phyloP scores from a whole-genome alignment of 2,797 vertebrate genomes.

The Apodemus agrarius region DNA sequence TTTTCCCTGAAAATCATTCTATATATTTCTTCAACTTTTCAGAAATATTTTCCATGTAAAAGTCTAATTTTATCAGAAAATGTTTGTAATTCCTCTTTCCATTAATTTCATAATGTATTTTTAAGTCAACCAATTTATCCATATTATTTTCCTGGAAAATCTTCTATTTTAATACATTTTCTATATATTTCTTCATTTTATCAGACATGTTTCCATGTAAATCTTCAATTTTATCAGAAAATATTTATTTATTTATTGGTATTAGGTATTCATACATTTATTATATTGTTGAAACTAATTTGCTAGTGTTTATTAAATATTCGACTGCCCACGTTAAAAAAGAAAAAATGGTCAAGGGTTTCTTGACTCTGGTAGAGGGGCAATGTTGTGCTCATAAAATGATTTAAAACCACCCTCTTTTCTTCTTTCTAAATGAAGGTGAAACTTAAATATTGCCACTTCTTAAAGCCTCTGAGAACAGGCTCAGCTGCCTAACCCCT shows the following conservation, averaged over 20 bases:
- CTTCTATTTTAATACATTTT: too few relatives aligned
- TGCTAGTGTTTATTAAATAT: not conserved
- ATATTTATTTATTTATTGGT: too few relatives aligned
- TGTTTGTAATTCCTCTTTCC: too few relatives aligned
- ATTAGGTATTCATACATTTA: not conserved
- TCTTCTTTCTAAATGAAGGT: not conserved
- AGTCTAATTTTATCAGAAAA: too few relatives aligned
- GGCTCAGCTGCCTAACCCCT: not conserved
- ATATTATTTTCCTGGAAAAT: too few relatives aligned
- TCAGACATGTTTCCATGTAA: too few relatives aligned
- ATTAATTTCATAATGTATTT: too few relatives aligned
- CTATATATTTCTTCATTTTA: too few relatives aligned
- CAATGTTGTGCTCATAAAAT: not conserved
- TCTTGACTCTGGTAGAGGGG: not conserved
- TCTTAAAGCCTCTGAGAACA: not conserved
- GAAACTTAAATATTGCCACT: not conserved
- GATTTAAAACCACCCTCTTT: not conserved
- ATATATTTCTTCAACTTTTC: not conserved
- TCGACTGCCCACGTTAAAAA: not conserved
- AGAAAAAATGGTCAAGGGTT: not conserved
- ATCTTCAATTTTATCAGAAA: too few relatives aligned
- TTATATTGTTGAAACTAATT: not conserved
- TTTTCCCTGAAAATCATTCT: too few relatives aligned
- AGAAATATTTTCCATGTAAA: too few relatives aligned
- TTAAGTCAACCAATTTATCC: too few relatives aligned